A percentile compares a stretch with the other conserved stretches of the same genome.
phyloP scores from a whole-genome alignment of 2,888 invertebrate species.

The Pteria penguin region DNA sequence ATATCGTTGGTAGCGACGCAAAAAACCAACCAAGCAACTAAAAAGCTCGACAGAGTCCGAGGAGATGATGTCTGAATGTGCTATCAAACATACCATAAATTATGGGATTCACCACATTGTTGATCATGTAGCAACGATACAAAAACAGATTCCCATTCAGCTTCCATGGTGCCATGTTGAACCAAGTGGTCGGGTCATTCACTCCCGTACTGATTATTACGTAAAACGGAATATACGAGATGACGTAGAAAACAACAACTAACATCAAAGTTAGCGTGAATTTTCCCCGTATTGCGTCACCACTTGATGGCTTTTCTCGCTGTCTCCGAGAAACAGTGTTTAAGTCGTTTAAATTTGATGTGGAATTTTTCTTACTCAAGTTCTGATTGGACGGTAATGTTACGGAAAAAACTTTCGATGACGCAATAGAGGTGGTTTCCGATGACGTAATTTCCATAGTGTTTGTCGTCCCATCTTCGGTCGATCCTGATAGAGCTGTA shows the following conservation, averaged over 20 bases:
- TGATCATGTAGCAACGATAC: not conserved
- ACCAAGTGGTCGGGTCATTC: not conserved
- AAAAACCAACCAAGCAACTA: too few relatives aligned
- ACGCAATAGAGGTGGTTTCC: not conserved
- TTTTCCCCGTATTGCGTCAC: not conserved
- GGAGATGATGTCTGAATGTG: not conserved
- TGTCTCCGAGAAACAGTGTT: not conserved
- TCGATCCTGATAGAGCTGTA: not conserved
- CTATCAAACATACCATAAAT: not conserved
- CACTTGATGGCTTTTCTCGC: not conserved
- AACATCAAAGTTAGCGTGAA: not conserved
- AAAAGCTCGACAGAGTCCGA: not conserved
- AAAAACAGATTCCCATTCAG: not conserved
- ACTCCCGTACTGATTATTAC: not conserved
- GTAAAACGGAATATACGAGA: not conserved
- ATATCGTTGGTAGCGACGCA: too few relatives aligned
- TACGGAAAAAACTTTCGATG: not conserved
- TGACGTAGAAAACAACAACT: not conserved
- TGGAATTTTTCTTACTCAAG: not conserved
- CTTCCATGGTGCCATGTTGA: not conserved
- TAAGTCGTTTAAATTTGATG: too few relatives aligned
- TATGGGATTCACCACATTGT: not conserved
- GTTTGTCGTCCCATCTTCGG: not conserved
- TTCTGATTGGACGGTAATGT: not conserved
- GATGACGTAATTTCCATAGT: not conserved